Evolutionary conservation across 2,797 vertebrate genomes (phyloP).

Genomic region (Pangasius macronema): DNA sequence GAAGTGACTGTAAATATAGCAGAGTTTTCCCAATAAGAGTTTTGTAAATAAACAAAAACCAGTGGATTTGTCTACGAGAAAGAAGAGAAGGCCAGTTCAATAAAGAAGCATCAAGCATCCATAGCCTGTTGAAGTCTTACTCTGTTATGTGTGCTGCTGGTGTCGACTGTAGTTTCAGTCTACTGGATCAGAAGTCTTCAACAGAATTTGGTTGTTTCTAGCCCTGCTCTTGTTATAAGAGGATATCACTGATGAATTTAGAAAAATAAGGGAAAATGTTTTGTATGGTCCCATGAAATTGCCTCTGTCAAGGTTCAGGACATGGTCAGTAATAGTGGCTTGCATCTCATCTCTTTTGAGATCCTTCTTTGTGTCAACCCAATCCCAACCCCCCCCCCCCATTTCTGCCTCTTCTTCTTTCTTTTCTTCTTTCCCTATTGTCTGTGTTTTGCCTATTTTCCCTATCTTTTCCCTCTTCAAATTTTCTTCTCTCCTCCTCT

Average conservation of each 20-base stretch:
- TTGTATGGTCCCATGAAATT: background rate
- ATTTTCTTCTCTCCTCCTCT: background rate
- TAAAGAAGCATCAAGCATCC: too few species aligned
- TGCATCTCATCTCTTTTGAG: conserved; percentile 11
- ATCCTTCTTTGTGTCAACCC: background rate
- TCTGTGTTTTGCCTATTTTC: conserved; percentile 1
- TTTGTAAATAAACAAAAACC: too few species aligned
- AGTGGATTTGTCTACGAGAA: too few species aligned
- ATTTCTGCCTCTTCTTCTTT: background rate
- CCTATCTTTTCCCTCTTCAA: background rate
- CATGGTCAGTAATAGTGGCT: conserved; percentile 5
- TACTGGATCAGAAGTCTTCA: background rate
- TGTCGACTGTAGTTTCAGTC: background rate
- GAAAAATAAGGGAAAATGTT: background rate
- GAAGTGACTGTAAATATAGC: too few species aligned
- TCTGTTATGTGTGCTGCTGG: background rate
- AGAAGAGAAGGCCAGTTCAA: too few species aligned
- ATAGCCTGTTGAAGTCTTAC: background rate
- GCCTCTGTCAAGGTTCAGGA: conserved; percentile 12
- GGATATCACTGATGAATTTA: background rate
- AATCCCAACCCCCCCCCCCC: background rate
- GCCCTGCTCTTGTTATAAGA: background rate
- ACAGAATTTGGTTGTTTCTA: background rate
- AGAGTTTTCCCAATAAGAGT: too few species aligned
- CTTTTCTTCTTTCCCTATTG: conserved; percentile 2